These are phyloP conservation scores for Pseudoatta argentina DNA, from an alignment of 1,140 invertebrate species.

Conservation along the genomic window DNA sequence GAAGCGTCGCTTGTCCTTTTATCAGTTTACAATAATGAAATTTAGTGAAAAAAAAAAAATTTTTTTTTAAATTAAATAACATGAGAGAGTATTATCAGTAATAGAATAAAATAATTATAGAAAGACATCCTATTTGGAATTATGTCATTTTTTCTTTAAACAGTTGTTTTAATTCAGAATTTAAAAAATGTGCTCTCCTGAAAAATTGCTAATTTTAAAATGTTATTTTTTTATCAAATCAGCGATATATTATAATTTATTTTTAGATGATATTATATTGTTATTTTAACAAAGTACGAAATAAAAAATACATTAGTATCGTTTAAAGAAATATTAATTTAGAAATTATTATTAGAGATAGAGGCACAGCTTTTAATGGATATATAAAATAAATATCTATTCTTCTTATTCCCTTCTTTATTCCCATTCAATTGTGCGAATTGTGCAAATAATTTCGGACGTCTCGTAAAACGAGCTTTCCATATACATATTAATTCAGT, in stretches of 20 bases:
- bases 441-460: neutral
- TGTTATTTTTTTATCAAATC: too few species aligned
- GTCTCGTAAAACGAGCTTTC: neutral
- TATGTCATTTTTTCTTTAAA: too few species aligned
- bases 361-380: neutral
- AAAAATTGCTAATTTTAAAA: too few species aligned
- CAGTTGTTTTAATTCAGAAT: too few species aligned
- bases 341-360: neutral
- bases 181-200: too few species aligned
- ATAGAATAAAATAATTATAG: too few species aligned
- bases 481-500: conserved; percentile 36
- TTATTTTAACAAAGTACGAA: neutral
- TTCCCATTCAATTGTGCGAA: neutral
- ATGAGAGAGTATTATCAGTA: too few species aligned
- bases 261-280: neutral
- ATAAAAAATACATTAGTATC: neutral
- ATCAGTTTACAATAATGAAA: too few species aligned
- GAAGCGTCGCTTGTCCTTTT: too few species aligned
- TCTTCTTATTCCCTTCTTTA: neutral
- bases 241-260: conserved; percentile 1
- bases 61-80: too few species aligned
- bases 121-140: too few species aligned
- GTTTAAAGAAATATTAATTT: neutral
- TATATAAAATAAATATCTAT: neutral
- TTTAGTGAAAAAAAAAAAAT: too few species aligned